These are phyloP conservation scores for Amblyopsis hoosieri DNA, from an alignment of 2,797 vertebrate species.

Conservation along the genomic window DNA sequence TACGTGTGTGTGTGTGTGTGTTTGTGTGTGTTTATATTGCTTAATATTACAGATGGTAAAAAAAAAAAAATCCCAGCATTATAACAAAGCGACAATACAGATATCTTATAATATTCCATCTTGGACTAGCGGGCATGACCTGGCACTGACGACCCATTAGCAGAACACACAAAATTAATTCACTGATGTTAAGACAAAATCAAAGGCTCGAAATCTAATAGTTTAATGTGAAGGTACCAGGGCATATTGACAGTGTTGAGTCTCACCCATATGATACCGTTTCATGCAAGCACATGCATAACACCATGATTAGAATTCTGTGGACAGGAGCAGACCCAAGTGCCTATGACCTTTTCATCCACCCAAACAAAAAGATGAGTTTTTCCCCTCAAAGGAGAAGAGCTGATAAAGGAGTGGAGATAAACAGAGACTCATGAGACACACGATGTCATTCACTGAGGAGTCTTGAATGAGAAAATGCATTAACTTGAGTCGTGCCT, in stretches of 20 bases:
- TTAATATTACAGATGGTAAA: conserved; percentile 17
- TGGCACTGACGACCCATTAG: not conserved
- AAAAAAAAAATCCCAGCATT: conserved; percentile 6
- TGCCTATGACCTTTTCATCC: conserved; percentile 51
- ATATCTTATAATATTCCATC: not conserved
- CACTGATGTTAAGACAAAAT: conserved; percentile 1
- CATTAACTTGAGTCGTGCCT: not conserved
- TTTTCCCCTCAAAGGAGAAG: conserved; percentile 15
- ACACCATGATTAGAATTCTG: conserved; percentile 36
- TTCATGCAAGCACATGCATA: conserved; percentile 18
- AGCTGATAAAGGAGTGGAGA: conserved; percentile 7
- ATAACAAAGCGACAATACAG: not conserved
- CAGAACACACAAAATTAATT: not conserved
- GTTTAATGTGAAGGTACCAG: conserved; percentile 24
- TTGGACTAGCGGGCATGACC: not conserved
- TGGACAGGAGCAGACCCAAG: conserved; percentile 5
- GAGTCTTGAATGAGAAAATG: not conserved
- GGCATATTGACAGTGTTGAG: conserved; percentile 26
- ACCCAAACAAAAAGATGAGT: conserved; percentile 32
- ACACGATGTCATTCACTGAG: conserved; percentile 5
- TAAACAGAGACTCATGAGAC: conserved; percentile 4
- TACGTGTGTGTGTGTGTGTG: conserved; percentile 5
- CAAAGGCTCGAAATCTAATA: conserved; percentile 3
- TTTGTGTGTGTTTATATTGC: conserved; percentile 6
- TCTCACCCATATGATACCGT: conserved; percentile 10